A percentile compares a stretch with the other conserved stretches of the same genome.
phyloP scores from a whole-genome alignment of 2,113 vertebrate species.

The Perca schrenkii region DNA sequence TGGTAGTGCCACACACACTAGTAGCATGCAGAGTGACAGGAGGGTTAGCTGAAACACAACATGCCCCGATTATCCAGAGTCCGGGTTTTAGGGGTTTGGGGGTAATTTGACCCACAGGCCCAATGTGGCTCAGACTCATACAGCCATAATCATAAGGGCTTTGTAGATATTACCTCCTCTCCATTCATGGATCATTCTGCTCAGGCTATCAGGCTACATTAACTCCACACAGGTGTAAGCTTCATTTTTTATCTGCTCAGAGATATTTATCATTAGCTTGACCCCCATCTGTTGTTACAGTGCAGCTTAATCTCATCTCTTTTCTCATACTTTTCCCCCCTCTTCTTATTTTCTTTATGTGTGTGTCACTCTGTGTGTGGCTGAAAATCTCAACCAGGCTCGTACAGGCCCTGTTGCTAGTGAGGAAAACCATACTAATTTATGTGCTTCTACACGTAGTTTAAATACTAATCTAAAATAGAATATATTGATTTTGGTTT shows the following conservation, averaged over 20 bases:
- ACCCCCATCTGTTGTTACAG: slow-evolving; percentile 42
- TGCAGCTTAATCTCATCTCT: slow-evolving; percentile 22
- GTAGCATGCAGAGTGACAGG: slow-evolving; percentile 61
- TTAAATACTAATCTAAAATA: not conserved
- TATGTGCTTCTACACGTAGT: slow-evolving; percentile 13
- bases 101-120: slow-evolving; percentile 72
- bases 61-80: slow-evolving; percentile 51
- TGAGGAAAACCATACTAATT: slow-evolving; percentile 13
- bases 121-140: slow-evolving; percentile 55
- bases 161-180: slow-evolving; percentile 47
- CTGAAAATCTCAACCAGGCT: slow-evolving; percentile 34
- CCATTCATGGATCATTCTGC: slow-evolving; percentile 47
- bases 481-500: slow-evolving; percentile 2
- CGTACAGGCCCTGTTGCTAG: slow-evolving; percentile 20
- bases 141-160: slow-evolving; percentile 58
- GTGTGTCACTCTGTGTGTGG: slow-evolving; percentile 15
- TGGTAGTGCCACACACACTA: slow-evolving; percentile 27
- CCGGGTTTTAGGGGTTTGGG: slow-evolving; percentile 46
- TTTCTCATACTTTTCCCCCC: not conserved
- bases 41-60: slow-evolving; percentile 57
- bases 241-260: slow-evolving; percentile 38
- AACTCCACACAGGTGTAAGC: slow-evolving; percentile 63
- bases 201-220: slow-evolving; percentile 57
- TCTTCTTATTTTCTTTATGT: slow-evolving; percentile 15
- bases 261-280: slow-evolving; percentile 41